Evolutionary conservation across 2,888 invertebrate genomes (phyloP), one percentile per base, ranked within the genome.

Genomic region (Protophormia terraenovae): DNA sequence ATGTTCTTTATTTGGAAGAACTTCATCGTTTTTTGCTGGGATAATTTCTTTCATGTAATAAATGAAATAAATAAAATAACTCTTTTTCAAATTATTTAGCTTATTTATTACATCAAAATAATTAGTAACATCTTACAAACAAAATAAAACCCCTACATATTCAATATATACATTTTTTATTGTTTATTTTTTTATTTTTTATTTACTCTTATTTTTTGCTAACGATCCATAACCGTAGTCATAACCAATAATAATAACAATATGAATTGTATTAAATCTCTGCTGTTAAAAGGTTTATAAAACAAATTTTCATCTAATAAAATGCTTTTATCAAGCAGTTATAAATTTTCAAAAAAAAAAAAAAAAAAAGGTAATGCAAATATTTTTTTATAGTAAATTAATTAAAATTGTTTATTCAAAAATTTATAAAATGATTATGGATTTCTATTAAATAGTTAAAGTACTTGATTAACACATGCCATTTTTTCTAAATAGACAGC

Each of bases 391-490:
- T 12, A 62, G n/a, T 62, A 35, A 62, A 67, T 38, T 29, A 79
- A 29, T 38, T 76, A 10, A 27, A 47, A 53, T 60, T 22, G 41
- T 62, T 66, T 29, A 27, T 50, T 45, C 3, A 64, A 19, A 16
- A 14, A 5, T 14, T 14, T 14, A 53, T n/a, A 47, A 47, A 47
- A 14, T 12, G 16, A 58, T 27, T 60, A 60, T 32, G 32, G 24
- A n/a, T 55, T 45, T 58, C 29, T 12, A 45, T 62, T 12, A 69
- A 69, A 79, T 19, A 16, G 16, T 35, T 69, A n/a, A 78, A 78
- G 27, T 8, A 19, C 8, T 50, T 78, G 19, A 67, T 67, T 67
- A 58, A 16, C n/a, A 67, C 73, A 41, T 29, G 50, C n/a, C n/a
- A n/a, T n/a, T n/a, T n/a, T n/a, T 38, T 50, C 16, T 16, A 24